phyloP scores from a whole-genome alignment of 2,113 vertebrate genomes.

The Ariopsis seemanni region DNA sequence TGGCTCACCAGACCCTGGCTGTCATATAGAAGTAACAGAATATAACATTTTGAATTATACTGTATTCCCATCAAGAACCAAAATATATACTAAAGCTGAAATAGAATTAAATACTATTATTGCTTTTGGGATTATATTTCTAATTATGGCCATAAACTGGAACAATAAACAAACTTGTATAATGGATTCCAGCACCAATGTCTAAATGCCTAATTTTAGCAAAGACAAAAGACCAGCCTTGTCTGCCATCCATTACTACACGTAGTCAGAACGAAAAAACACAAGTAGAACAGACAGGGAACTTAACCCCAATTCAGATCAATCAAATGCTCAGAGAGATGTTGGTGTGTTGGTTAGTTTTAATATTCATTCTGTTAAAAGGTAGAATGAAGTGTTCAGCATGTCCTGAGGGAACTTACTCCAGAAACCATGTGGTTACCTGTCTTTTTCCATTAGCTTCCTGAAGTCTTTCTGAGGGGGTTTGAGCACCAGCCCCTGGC shows the following conservation, averaged over 20 bases:
- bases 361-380: conserved; percentile 35
- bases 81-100: not conserved
- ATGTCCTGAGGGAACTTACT: conserved; percentile 10
- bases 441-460: conserved; percentile 85
- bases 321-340: conserved; percentile 1
- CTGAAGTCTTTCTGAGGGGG: conserved; percentile 74
- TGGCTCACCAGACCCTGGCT: conserved; percentile 80
- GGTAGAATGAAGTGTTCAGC: not conserved
- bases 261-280: not conserved
- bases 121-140: conserved; percentile 21
- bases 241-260: not conserved
- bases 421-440: conserved; percentile 67
- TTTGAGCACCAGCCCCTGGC: conserved; percentile 73
- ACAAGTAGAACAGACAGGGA: conserved; percentile 22
- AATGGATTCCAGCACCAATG: not conserved
- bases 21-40: not conserved
- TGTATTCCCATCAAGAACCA: not conserved
- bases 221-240: not conserved
- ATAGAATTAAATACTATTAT: conserved; percentile 19
- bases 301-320: conserved; percentile 33
- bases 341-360: not conserved
- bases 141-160: not conserved
- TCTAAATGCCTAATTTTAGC: conserved; percentile 19
- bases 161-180: conserved; percentile 22
- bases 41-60: not conserved